phyloP scores from a whole-genome alignment of 2,888 invertebrate genomes.

The Eurytoma adleriae region DNA sequence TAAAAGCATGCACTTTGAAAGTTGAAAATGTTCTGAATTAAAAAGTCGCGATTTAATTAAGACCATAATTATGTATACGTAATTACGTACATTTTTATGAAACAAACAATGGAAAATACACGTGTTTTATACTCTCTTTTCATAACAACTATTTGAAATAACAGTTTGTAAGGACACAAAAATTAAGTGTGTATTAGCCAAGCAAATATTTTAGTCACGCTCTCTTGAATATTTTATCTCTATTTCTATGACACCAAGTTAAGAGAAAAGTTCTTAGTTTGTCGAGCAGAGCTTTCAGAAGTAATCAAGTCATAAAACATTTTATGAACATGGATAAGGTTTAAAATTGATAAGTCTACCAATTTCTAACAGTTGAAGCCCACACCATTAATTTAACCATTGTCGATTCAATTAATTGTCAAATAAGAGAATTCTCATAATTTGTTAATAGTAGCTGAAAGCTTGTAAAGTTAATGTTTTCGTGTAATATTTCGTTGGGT shows the following conservation, averaged over 20 bases:
- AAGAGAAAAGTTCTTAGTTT: constrained; percentile 1
- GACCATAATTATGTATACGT: too few species aligned
- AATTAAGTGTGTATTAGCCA: background rate
- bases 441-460: background rate
- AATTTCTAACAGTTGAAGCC: constrained; percentile 4
- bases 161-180: too few species aligned
- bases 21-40: too few species aligned
- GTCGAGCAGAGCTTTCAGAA: background rate
- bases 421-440: background rate
- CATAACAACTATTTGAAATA: too few species aligned
- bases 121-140: too few species aligned
- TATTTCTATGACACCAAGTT: background rate
- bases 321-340: constrained; percentile 7
- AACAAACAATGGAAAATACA: too few species aligned
- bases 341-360: constrained; percentile 4
- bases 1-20: too few species aligned
- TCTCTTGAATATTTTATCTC: background rate
- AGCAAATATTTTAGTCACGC: background rate
- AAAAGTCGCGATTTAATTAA: too few species aligned
- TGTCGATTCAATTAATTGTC: background rate
- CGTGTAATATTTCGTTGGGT: background rate
- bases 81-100: too few species aligned
- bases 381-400: background rate
- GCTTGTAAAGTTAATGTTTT: background rate
- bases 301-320: constrained; percentile 26